Evolutionary conservation across 2,888 invertebrate species (phyloP).

Genomic region (Scaptomyza polygonia): DNA sequence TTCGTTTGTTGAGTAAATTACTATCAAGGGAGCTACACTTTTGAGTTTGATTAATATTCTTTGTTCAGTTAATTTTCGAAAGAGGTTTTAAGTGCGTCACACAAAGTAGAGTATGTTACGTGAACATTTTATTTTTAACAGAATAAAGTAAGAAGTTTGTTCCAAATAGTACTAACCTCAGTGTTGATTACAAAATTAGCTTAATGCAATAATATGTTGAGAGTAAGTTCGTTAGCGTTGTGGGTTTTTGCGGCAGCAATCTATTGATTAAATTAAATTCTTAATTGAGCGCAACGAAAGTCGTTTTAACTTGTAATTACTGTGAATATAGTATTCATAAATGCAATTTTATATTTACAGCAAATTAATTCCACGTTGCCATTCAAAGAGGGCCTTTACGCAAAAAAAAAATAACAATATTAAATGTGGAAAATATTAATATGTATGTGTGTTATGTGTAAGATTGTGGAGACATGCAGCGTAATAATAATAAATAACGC

Average conservation of each 20-base stretch:
- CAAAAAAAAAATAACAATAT: conserved; percentile 41
- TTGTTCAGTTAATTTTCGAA: conserved; percentile 73
- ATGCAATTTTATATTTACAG: conserved; percentile 53
- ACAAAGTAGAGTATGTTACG: background rate
- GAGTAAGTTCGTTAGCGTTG: background rate
- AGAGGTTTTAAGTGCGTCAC: conserved; percentile 55
- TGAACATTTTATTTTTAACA: conserved; percentile 7
- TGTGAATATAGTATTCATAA: conserved; percentile 51
- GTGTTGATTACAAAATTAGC: background rate
- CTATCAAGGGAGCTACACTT: conserved; percentile 67
- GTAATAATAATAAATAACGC: conserved; percentile 70
- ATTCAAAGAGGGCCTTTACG: conserved; percentile 20
- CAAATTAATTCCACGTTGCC: conserved; percentile 57
- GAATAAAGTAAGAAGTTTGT: background rate
- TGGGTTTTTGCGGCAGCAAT: conserved; percentile 1
- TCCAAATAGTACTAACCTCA: background rate
- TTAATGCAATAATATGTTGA: conserved; percentile 1
- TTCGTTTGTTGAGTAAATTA: conserved; percentile 60
- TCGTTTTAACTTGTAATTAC: conserved; percentile 61
- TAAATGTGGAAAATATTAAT: conserved; percentile 29
- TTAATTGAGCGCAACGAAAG: conserved; percentile 56
- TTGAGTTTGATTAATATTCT: conserved; percentile 69
- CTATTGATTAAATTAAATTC: conserved; percentile 51
- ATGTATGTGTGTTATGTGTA: conserved; percentile 12
- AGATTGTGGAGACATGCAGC: conserved; percentile 35